These are phyloP conservation scores for Hemaris fuciformis DNA, from an alignment of 2,888 invertebrate species.

Conservation along the genomic window DNA sequence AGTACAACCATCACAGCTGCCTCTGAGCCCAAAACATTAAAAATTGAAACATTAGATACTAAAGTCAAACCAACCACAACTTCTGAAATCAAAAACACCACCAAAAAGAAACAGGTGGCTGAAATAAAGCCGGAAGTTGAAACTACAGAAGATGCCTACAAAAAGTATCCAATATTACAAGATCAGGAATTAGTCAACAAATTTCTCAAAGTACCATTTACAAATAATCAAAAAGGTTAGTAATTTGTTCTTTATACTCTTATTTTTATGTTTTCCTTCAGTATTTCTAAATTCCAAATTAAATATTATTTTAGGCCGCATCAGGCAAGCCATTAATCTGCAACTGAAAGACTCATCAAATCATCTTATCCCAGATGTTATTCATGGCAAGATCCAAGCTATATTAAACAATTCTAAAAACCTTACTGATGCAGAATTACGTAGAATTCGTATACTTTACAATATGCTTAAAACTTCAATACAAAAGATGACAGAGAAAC, in stretches of 20 bases:
- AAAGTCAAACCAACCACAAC: neutral
- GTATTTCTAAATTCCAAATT: neutral
- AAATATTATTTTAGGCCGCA: slow-evolving; percentile 51
- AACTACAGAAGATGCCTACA: slow-evolving; percentile 27
- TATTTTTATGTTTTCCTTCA: neutral
- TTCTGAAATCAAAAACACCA: neutral
- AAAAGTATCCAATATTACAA: slow-evolving; percentile 55
- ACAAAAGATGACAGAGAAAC: slow-evolving; percentile 18
- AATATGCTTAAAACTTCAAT: slow-evolving; percentile 59
- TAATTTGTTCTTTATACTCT: neutral
- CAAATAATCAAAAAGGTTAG: slow-evolving; percentile 72
- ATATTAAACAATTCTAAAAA: slow-evolving; percentile 43
- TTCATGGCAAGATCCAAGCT: slow-evolving; percentile 56
- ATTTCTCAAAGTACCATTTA: slow-evolving; percentile 54
- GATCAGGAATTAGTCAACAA: slow-evolving; percentile 48
- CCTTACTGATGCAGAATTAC: slow-evolving; percentile 52
- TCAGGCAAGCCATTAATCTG: slow-evolving; percentile 55
- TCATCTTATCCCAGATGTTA: slow-evolving; percentile 53
- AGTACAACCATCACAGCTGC: slow-evolving; percentile 18
- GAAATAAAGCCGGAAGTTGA: slow-evolving; percentile 11
- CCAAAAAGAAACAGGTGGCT: neutral
- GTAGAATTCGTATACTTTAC: slow-evolving; percentile 63
- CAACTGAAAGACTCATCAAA: slow-evolving; percentile 56
- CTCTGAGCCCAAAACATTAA: slow-evolving; percentile 30
- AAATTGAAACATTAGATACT: slow-evolving; percentile 15